These are phyloP conservation scores for Polyergus mexicanus DNA, from an alignment of 1,140 invertebrate genomes.

Conservation along the genomic window DNA sequence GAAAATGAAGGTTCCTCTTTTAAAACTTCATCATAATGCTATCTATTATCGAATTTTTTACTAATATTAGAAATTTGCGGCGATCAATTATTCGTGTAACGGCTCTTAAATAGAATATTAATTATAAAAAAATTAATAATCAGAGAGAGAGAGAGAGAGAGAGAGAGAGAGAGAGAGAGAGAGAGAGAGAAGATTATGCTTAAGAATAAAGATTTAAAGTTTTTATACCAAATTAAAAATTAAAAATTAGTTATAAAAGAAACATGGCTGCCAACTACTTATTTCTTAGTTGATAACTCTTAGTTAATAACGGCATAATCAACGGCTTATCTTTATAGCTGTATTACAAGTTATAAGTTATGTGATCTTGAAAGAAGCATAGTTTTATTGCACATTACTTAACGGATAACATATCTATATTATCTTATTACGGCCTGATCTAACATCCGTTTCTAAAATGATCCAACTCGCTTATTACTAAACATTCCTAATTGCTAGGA, in stretches of 20 bases:
- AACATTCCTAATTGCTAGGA: no score
- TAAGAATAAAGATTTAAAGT: background rate
- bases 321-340: no score
- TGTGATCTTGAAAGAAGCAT: no score
- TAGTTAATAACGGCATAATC: background rate
- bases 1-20: background rate
- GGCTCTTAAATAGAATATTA: background rate
- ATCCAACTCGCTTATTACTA: no score
- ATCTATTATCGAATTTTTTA: background rate
- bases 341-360: no score
- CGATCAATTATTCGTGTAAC: background rate
- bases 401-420: no score
- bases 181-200: background rate
- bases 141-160: background rate
- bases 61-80: background rate
- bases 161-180: background rate
- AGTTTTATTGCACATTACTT: no score
- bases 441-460: no score
- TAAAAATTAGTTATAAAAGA: background rate
- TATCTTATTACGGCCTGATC: no score
- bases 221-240: background rate
- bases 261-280: background rate
- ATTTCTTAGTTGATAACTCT: background rate
- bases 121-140: conserved; percentile 1
- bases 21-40: background rate